These are phyloP conservation scores for Drosophila bipectinata DNA, from an alignment of 1,140 invertebrate species.

Conservation along the genomic window DNA sequence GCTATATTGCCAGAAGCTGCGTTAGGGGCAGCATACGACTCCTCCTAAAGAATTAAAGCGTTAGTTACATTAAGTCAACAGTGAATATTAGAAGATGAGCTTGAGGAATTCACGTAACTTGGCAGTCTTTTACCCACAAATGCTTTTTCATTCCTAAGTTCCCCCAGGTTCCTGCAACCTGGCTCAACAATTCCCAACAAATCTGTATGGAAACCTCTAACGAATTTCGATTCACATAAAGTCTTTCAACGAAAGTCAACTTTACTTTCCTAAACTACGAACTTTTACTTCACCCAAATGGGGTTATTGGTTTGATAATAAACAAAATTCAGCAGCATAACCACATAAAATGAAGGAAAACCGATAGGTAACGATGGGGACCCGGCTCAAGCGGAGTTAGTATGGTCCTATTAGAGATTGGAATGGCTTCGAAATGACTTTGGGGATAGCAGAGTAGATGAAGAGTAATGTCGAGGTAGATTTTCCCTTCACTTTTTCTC, in stretches of 20 bases:
- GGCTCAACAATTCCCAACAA: no score
- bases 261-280: no score
- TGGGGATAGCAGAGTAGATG: neutral
- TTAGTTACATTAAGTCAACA: neutral
- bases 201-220: no score
- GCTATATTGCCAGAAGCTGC: conserved; percentile 49
- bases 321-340: conserved; percentile 2
- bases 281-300: no score
- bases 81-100: neutral
- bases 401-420: conserved; percentile 4
- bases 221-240: no score
- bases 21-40: conserved; percentile 66
- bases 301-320: conserved; percentile 1
- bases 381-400: no score
- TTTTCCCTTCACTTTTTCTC: conserved; percentile 70
- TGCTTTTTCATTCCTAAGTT: no score
- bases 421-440: conserved; percentile 44
- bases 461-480: conserved; percentile 56
- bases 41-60: conserved; percentile 41
- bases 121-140: no score
- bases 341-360: conserved; percentile 36
- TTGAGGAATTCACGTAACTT: neutral
- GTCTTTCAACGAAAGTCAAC: no score
- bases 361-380: conserved; percentile 6
- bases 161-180: no score